Base-by-base conservation (phyloP, 2,113 vertebrate genomes). In the Pseudorasbora parva region DNA sequence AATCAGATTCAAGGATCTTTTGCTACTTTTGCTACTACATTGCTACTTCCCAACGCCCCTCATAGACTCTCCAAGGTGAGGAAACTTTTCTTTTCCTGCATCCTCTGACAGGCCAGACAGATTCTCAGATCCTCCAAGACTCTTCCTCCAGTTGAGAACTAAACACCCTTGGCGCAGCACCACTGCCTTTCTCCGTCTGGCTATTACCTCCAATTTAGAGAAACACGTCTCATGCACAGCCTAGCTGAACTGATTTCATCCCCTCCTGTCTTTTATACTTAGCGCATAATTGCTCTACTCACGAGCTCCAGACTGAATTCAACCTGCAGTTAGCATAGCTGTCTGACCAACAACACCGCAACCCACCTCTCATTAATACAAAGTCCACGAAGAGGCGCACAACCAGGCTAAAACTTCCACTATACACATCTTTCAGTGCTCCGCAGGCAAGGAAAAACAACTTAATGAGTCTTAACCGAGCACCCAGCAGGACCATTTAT, bases 381-480 rank as follows among this genome's bases (percentile, higher is more conserved):
- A 87, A 91, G 89, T 86, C 90, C 82, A 12, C 47, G 11, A 85
- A 74, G 57, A 83, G 88, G 79, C 71, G 85, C 19, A 45, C n/a
- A 17, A 72, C 68, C 41, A 19, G 1, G 23, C 45, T 27, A 8
- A 9, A 37, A 66, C 17, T 79, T 78, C 54, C 30, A 77, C 30
- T 15, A 11, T 37, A 21, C 54, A 59, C 49, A 54, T 75, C 33
- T 57, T 77, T 57, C 51, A 77, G 74, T 77, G 30, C 10, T 37
- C 75, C 3, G 11, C 10, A 10, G 25, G 41, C 82, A 59, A 86
- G 81, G 82, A 76, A 79, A 88, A 45, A 68, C 82, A 88, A 87
- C 84, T 91, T 92, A 93, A 91, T 90, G 89, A 91, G 87, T 87
- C 87, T 91, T 90, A 91, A 92, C 79, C 79, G 86, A 82, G 82